These are phyloP conservation scores for Ptychadena robeensis DNA, from an alignment of 2,797 vertebrate species.

Conservation along the genomic window DNA sequence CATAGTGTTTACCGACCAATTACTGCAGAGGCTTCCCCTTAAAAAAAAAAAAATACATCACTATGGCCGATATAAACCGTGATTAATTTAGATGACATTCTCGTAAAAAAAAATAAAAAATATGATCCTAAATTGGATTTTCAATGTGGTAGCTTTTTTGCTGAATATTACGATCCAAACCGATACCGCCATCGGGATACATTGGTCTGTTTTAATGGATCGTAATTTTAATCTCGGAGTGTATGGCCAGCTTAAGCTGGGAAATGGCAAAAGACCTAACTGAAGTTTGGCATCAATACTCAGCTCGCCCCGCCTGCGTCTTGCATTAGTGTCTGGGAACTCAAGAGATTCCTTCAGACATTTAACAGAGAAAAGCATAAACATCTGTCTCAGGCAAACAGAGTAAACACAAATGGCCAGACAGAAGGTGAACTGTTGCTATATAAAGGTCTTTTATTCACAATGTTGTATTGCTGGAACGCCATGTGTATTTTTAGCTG, in stretches of 20 bases:
- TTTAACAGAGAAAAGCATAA: constrained; percentile 64
- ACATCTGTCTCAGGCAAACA: constrained; percentile 67
- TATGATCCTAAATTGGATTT: too few relatives aligned
- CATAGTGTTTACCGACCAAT: too few relatives aligned
- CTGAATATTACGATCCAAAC: too few relatives aligned
- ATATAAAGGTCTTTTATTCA: constrained; percentile 75
- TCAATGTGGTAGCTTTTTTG: too few relatives aligned
- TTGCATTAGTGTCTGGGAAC: constrained; percentile 66
- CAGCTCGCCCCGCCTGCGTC: constrained; percentile 60
- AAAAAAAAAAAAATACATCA: too few relatives aligned
- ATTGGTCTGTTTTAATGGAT: too few relatives aligned
- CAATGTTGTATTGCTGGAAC: constrained; percentile 65
- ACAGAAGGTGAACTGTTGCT: constrained; percentile 69
- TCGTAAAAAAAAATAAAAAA: too few relatives aligned
- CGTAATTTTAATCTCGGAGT: too few relatives aligned
- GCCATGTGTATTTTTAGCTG: constrained; percentile 63
- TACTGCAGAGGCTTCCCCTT: too few relatives aligned
- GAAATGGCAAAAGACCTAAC: constrained; percentile 48
- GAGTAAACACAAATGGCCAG: constrained; percentile 69
- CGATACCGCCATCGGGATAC: too few relatives aligned
- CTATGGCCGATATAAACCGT: too few relatives aligned
- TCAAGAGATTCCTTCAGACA: constrained; percentile 75
- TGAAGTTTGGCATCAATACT: constrained; percentile 55
- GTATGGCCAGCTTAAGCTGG: constrained; percentile 62
- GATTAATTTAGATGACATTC: too few relatives aligned